Conservation (phyloP, 1,140 invertebrate species). For the Glossosoma conforme region DNA sequence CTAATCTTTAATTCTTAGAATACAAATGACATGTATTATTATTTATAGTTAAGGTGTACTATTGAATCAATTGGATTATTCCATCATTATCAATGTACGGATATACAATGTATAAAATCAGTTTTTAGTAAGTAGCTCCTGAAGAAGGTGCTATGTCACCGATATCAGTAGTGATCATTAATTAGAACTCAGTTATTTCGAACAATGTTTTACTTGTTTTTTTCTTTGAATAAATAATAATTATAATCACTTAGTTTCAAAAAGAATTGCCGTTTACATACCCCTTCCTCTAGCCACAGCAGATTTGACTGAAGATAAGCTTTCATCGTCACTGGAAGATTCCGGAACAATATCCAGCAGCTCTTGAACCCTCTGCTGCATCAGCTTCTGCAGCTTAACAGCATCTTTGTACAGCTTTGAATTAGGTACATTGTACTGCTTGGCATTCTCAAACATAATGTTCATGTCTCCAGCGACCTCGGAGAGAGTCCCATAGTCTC, state of each 20-base stretch:
- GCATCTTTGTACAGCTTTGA: constrained; percentile 80
- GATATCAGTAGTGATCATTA: too few relatives aligned
- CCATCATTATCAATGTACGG: too few relatives aligned
- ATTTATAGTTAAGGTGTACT: too few relatives aligned
- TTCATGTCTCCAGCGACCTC: constrained; percentile 94
- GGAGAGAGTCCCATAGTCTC: constrained; percentile 78
- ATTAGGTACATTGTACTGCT: constrained; percentile 86
- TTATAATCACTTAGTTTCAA: neutral
- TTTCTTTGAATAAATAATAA: too few relatives aligned
- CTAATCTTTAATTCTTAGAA: too few relatives aligned
- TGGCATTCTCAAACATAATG: constrained; percentile 98
- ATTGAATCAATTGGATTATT: too few relatives aligned
- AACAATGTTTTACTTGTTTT: too few relatives aligned
- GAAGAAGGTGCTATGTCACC: too few relatives aligned
- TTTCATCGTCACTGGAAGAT: constrained; percentile 53
- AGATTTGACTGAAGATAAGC: constrained; percentile 46
- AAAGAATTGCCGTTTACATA: constrained; percentile 31
- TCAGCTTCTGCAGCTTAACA: constrained; percentile 56
- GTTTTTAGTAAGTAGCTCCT: too few relatives aligned
- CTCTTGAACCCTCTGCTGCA: constrained; percentile 82
- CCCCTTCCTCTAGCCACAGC: constrained; percentile 47
- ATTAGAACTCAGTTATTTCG: too few relatives aligned
- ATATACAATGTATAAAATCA: too few relatives aligned
- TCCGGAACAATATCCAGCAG: constrained; percentile 72
- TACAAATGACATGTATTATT: too few relatives aligned